Evolutionary conservation across 2,113 vertebrate species (phyloP), one percentile per base, ranked within the genome.

Genomic region (Rhinolophus sinicus): DNA sequence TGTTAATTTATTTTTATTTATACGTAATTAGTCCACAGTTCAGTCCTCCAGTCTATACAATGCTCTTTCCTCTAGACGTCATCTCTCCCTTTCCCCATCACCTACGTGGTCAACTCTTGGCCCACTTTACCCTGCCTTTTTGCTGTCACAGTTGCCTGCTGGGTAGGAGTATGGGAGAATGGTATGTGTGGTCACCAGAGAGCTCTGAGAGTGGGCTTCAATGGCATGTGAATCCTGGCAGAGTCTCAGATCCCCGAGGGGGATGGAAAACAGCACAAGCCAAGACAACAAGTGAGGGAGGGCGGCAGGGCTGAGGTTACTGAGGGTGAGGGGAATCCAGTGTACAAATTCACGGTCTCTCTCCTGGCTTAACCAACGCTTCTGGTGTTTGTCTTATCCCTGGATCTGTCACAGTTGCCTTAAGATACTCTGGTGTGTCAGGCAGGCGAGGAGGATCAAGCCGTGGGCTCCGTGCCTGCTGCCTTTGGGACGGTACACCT

Each of bases 1-100:
- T 96, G 94, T 97, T 90, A 80, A 97, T 69, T 98, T 93, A 85
- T 92, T 96, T 98, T 98, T 98, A 98, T 98, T 98, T 98, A 97
- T 96, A 98, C 97, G 97, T 97, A 95, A 90, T 96, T 90, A 95
- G 92, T 97, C 98, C 98, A 96, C 96, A 98, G 96, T 97, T 97
- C 96, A 94, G 58, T 92, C 91, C 95, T 87, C 96, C 91, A 95
- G 88, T 93, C 97, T 97, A 93, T 90, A 98, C 97, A 97, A 85
- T 87, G 94, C 5, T 16, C 97, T 96, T 97, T 96, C 92, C 97
- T 88, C 97, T 95, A 95, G 77, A 6, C 0, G 22, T 94, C 96
- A 87, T 44, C 81, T 30, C 0, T 93, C 95, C 96, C 96, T 92
- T 13, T 67, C 58, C 50, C 12, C 2, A 4, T 87, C 58, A 33